Evolutionary conservation across 2,113 vertebrate species (phyloP), one percentile per base, ranked within the genome.

Genomic region (Pan paniscus): DNA sequence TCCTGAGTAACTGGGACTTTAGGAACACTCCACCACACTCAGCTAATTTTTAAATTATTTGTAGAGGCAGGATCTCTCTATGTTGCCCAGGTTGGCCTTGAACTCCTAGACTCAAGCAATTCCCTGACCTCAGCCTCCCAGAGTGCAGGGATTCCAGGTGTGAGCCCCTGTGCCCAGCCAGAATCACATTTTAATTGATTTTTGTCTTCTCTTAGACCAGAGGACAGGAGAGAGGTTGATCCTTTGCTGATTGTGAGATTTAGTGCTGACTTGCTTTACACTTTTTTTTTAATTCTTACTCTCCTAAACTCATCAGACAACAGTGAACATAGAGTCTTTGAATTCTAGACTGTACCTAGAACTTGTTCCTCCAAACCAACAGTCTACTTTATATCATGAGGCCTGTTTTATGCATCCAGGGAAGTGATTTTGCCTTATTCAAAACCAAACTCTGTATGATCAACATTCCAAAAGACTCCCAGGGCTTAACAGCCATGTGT

Each of bases 381-480:
- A 70, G 43, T 81, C 38, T 85, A 22, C 7, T 57, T 92, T 93
- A 2, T 30, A 13, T 84, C 12, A 27, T 79, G 16, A 81, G 64
- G 22, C 43, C 79, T 81, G 17, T 84, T 96, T 97, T 80, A 93
- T 85, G 8, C 32, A 81, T 13, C 16, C 46, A 57, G 35, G 16
- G 11, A 88, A 72, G 30, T 81, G 61, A 67, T 93, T 97, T 97
- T 85, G 81, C 80, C 17, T 88, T 55, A 46, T 80, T 73, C 4
- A 25, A 80, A 94, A 68, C 6, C 40, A 43, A 84, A 90, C 59
- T 67, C 46, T 92, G 35, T 87, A 75, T 40, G 50, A 94, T 76
- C 72, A 81, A 68, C 76, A 94, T 85, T 88, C 61, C 88, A 52
- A 90, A 93, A 75, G 67, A 88, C 59, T 97, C 40, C 43, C 23